These are phyloP conservation scores for Eupithecia centaureata DNA, from an alignment of 2,888 invertebrate genomes.

Conservation along the genomic window DNA sequence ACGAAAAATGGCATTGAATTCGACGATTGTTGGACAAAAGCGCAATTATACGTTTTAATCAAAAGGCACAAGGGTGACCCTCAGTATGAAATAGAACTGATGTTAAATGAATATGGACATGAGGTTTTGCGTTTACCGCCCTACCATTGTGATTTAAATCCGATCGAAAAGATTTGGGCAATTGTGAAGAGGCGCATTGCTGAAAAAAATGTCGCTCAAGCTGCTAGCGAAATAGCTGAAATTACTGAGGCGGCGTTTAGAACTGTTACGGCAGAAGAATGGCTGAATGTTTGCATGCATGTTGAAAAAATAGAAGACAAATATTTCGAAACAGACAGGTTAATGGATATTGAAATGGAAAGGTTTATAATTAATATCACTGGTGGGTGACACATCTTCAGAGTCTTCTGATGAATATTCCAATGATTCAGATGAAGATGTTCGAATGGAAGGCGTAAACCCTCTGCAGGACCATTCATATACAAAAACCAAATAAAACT, in stretches of 20 bases:
- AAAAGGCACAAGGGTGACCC: constrained; percentile 14
- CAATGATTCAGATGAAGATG: constrained; percentile 26
- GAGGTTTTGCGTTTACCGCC: constrained; percentile 22
- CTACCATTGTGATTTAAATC: constrained; percentile 23
- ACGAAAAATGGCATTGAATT: constrained; percentile 20
- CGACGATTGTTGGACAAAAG: constrained; percentile 25
- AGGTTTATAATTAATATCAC: constrained; percentile 25
- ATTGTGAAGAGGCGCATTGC: constrained; percentile 32
- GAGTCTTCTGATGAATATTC: constrained; percentile 26
- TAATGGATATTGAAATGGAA: constrained; percentile 29
- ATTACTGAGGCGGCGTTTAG: constrained; percentile 30
- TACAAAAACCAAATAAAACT: constrained; percentile 23
- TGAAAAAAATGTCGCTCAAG: constrained; percentile 34
- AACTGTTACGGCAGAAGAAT: constrained; percentile 32
- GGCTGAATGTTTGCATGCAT: constrained; percentile 28
- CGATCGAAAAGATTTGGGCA: constrained; percentile 31
- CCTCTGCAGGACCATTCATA: constrained; percentile 33
- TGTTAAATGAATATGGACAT: constrained; percentile 28
- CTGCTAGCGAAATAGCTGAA: constrained; percentile 25
- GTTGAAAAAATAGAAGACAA: constrained; percentile 27
- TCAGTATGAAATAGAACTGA: constrained; percentile 27
- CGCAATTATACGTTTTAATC: constrained; percentile 23
- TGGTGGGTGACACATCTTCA: constrained; percentile 28
- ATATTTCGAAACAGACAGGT: constrained; percentile 31
- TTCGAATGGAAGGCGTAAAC: constrained; percentile 30